These are phyloP conservation scores for Callimico goeldii DNA, from an alignment of 2,797 vertebrate genomes.

Conservation along the genomic window DNA sequence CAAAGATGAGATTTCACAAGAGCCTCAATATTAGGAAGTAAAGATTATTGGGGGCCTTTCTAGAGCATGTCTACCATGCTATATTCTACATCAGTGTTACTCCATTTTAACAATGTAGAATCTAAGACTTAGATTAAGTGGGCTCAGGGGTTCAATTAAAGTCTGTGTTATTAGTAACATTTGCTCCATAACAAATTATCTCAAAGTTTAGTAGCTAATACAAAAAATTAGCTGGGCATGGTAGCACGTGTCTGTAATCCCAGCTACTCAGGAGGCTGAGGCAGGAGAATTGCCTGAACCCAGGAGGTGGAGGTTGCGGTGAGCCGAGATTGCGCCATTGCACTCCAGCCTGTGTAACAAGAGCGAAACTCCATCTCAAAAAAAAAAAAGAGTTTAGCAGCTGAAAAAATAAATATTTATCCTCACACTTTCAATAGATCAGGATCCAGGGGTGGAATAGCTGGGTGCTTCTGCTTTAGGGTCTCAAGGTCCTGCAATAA, in stretches of 20 bases:
- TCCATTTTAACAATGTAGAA: neutral
- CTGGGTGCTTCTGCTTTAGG: neutral
- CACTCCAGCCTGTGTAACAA: too few species aligned
- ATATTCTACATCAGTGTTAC: neutral
- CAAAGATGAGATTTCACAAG: neutral
- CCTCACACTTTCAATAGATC: neutral
- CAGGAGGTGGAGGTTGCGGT: too few species aligned
- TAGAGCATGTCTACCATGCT: neutral
- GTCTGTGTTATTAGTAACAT: neutral
- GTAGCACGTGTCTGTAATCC: too few species aligned
- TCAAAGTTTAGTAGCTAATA: neutral
- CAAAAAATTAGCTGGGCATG: too few species aligned
- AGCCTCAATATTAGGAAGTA: neutral
- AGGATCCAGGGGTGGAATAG: neutral
- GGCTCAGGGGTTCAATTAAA: neutral
- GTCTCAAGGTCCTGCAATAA: neutral
- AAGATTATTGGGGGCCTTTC: neutral
- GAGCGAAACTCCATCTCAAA: too few species aligned
- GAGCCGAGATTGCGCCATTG: too few species aligned
- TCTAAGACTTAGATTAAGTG: neutral
- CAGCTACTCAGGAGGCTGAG: too few species aligned
- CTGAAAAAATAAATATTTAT: neutral
- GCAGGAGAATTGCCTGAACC: too few species aligned
- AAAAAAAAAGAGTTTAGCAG: neutral
- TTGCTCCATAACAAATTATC: neutral